Evolutionary conservation across 2,113 vertebrate species (phyloP), one percentile per base, ranked within the genome.

Genomic region (Ellobius talpinus): DNA sequence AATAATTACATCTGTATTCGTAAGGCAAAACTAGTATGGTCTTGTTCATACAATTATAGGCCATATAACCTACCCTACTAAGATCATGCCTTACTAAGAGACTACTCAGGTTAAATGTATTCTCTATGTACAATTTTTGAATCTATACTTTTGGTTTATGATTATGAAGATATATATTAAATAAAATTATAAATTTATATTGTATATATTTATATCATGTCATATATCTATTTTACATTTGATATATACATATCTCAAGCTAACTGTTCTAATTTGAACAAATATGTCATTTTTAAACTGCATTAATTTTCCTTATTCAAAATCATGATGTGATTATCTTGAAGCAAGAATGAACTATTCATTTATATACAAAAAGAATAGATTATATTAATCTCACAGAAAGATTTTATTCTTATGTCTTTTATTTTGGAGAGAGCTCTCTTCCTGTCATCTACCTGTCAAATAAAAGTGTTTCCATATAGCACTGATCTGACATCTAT

Each of bases 401-500:
- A 91, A 72, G 87, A 76, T 96, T 97, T 96, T 96, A 76, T 19
- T 93, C 36, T 93, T 97, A 45, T 10, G 94, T 88, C 88, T 86
- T 88, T 14, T 87, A 39, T 97, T 97, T 98, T 93, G 86, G 97
- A 97, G 65, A 97, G 87, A 96, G 86, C 61, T 95, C 98, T 97
- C 95, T 97, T 96, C 90, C 85, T 98, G 97, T 98, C 98, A 98
- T 93, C 55, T 82, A 55, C 94, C 73, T 97, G 93, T 98, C 92
- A 97, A 96, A 97, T 97, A 93, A 97, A 98, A 96, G 95, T 97
- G 97, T 93, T 97, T 98, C 68, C 86, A 96, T 91, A 92, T 77
- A 97, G 68, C 47, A 29, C 73, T 97, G 79, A 97, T 97, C 90
- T 98, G 97, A 98, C 94, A 94, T 97, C 88, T 98, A 98, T 98